Conservation (phyloP, 2,888 invertebrate species). For the Polymixis flavicincta region DNA sequence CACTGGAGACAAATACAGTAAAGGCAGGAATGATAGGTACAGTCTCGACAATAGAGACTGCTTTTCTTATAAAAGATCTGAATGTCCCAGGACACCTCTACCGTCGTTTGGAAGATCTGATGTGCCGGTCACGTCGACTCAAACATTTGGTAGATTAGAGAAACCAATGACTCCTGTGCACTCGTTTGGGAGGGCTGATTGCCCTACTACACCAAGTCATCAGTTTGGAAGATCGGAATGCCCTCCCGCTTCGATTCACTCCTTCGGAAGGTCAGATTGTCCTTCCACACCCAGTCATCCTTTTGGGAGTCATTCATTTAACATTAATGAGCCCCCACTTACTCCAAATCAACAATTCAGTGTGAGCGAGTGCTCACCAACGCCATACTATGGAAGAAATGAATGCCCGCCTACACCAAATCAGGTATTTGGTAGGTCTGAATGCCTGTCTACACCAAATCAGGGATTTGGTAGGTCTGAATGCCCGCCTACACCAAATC, state of each 20-base stretch:
- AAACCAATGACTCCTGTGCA: conserved; percentile 63
- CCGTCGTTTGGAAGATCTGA: conserved; percentile 72
- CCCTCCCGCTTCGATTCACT: conserved; percentile 66
- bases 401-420: conserved; percentile 59
- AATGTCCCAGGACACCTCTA: conserved; percentile 66
- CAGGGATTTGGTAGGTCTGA: conserved; percentile 65
- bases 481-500: conserved; percentile 61
- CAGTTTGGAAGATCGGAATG: conserved; percentile 70
- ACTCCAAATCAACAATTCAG: conserved; percentile 73
- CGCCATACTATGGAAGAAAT: conserved; percentile 70
- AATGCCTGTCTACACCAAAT: conserved; percentile 51
- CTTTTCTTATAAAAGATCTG: conserved; percentile 64
- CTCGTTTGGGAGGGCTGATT: conserved; percentile 73
- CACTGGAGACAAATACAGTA: conserved; percentile 53
- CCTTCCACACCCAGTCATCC: conserved; percentile 65
- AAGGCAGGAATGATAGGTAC: conserved; percentile 66
- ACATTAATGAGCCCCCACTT: conserved; percentile 65
- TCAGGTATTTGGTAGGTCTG: conserved; percentile 64
- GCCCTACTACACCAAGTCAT: conserved; percentile 76
- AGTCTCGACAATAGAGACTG: conserved; percentile 67
- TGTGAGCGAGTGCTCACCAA: conserved; percentile 64
- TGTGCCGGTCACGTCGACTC: conserved; percentile 67
- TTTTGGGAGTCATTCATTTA: conserved; percentile 69
- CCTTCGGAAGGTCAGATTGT: conserved; percentile 69
- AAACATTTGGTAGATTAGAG: conserved; percentile 67